A percentile compares a stretch with the other conserved stretches of the same genome.
phyloP scores from a whole-genome alignment of 2,113 vertebrate genomes.

The Terrapene triunguis region DNA sequence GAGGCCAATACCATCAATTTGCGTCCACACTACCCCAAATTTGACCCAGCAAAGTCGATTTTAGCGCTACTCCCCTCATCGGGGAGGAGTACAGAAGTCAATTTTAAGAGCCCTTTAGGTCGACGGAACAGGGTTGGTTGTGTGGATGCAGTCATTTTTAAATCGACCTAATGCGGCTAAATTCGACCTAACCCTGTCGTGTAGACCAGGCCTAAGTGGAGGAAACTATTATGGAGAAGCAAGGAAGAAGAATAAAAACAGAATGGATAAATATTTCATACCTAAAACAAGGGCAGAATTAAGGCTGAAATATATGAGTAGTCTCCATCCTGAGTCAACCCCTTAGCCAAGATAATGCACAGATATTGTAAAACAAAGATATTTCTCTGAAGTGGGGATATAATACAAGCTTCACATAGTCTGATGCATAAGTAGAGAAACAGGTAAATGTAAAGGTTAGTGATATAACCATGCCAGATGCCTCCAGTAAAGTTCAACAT shows the following conservation, averaged over 20 bases:
- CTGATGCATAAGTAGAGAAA: not conserved
- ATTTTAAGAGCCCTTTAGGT: no score
- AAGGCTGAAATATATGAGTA: not conserved
- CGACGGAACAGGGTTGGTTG: no score
- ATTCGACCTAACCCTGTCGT: no score
- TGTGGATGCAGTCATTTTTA: no score
- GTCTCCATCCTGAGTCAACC: not conserved
- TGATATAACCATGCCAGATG: not conserved
- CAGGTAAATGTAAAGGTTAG: not conserved
- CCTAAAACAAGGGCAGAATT: not conserved
- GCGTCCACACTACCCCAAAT: no score
- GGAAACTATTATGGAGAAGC: not conserved
- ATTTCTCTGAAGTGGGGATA: not conserved
- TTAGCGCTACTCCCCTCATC: no score
- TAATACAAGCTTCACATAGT: not conserved
- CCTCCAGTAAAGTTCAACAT: not conserved
- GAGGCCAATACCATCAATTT: no score
- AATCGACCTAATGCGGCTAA: no score
- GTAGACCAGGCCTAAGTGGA: not conserved
- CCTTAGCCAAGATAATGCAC: not conserved
- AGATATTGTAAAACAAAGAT: fast-evolving
- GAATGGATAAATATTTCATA: not conserved
- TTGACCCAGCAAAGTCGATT: no score
- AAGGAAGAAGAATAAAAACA: not conserved
- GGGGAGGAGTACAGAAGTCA: no score